Evolutionary conservation across 2,888 invertebrate genomes (phyloP).

Genomic region (Athetis lepigone): DNA sequence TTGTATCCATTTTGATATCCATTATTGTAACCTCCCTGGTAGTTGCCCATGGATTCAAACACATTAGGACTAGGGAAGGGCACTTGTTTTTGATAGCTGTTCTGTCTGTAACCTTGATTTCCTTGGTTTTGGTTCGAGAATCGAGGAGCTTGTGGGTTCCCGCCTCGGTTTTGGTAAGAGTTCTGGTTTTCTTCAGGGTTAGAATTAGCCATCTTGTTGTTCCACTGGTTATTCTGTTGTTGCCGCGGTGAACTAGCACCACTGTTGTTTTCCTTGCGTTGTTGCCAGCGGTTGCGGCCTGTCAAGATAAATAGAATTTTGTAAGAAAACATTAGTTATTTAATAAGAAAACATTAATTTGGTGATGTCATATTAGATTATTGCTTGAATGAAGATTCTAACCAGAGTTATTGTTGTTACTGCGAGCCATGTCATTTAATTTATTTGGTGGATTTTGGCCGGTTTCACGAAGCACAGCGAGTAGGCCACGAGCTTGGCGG

Average conservation of each 20-base stretch:
- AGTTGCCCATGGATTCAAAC: slow-evolving; percentile 90
- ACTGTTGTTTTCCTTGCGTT: slow-evolving; percentile 90
- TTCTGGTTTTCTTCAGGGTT: slow-evolving; percentile 78
- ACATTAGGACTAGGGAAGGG: slow-evolving; percentile 91
- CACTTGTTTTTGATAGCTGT: slow-evolving; percentile 88
- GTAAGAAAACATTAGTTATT: too few relatives aligned
- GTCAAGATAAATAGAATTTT: slow-evolving; percentile 21
- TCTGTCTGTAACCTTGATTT: slow-evolving; percentile 84
- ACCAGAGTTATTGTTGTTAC: slow-evolving; percentile 88
- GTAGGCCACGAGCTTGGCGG: slow-evolving; percentile 97
- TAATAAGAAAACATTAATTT: not conserved
- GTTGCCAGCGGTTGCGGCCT: slow-evolving; percentile 92
- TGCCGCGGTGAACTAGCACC: slow-evolving; percentile 88
- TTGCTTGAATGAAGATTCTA: slow-evolving; percentile 28
- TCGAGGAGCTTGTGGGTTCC: slow-evolving; percentile 86
- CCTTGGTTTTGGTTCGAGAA: slow-evolving; percentile 87
- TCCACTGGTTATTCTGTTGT: slow-evolving; percentile 89
- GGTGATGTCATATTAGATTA: not conserved
- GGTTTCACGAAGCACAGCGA: slow-evolving; percentile 97
- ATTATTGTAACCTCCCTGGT: slow-evolving; percentile 89
- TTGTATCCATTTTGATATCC: slow-evolving; percentile 89
- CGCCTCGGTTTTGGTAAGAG: slow-evolving; percentile 80
- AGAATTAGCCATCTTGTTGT: slow-evolving; percentile 85
- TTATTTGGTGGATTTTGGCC: slow-evolving; percentile 96
- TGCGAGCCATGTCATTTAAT: slow-evolving; percentile 93